Conservation (phyloP, 1,140 invertebrate genomes). For the Phortica variegata region DNA sequence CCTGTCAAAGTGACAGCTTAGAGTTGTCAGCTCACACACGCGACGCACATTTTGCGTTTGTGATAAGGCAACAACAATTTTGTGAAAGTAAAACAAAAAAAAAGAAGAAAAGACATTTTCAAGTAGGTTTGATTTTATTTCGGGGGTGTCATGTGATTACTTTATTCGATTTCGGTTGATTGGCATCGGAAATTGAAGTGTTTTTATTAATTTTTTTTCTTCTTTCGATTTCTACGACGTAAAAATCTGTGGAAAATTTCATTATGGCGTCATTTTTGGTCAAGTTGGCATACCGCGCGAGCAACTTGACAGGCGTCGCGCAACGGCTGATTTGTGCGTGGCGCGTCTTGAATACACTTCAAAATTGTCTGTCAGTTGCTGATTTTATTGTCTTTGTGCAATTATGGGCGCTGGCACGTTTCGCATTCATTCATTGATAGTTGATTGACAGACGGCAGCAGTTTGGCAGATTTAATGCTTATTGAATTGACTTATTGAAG, state of each 20-base stretch:
- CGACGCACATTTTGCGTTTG: too few relatives aligned
- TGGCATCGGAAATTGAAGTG: constrained; percentile 50
- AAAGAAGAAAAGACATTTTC: constrained; percentile 19
- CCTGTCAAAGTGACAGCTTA: constrained; percentile 43
- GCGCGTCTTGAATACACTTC: too few relatives aligned
- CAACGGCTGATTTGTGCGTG: constrained; percentile 6
- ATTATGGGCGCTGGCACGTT: constrained; percentile 27
- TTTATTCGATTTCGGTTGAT: constrained; percentile 17
- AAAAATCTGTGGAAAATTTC: constrained; percentile 25
- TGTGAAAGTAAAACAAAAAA: neutral
- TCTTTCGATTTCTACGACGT: constrained; percentile 19
- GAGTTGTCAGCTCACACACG: constrained; percentile 5
- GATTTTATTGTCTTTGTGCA: constrained; percentile 20
- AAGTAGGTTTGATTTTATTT: too few relatives aligned
- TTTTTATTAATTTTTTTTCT: constrained; percentile 46
- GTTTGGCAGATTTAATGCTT: constrained; percentile 32
- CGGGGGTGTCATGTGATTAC: too few relatives aligned
- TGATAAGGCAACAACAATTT: constrained; percentile 12
- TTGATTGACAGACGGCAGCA: constrained; percentile 37
- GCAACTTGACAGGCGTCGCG: neutral
- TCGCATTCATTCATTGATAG: constrained; percentile 27
- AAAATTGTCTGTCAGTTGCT: too few relatives aligned
- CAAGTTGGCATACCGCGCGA: constrained; percentile 18
- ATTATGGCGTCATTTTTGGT: constrained; percentile 24
- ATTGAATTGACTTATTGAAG: constrained; percentile 39